A percentile compares a stretch with the other conserved stretches of the same genome.
Conservation (phyloP, 2,113 vertebrate genomes). For the Chinchilla lanigera region DNA sequence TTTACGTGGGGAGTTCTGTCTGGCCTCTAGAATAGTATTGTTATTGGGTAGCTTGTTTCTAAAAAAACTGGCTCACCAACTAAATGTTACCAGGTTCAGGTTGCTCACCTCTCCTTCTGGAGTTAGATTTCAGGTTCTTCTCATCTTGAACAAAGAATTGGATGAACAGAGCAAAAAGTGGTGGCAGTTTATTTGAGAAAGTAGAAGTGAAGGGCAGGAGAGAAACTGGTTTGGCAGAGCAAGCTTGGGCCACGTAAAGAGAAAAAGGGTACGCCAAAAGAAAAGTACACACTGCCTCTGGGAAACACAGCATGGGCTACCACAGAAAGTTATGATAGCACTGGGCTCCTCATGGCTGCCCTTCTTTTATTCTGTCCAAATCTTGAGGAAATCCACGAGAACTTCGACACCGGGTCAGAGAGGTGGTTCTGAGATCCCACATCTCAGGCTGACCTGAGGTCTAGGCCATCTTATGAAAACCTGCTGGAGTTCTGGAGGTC, state of each 20-base stretch:
- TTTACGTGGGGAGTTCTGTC: background rate
- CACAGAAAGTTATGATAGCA: background rate
- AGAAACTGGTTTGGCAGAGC: background rate
- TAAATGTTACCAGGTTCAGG: background rate
- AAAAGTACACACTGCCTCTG: background rate
- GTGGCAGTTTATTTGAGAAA: background rate
- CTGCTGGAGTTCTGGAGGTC: background rate
- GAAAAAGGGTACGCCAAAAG: background rate
- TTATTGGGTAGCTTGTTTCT: background rate
- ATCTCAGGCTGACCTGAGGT: background rate
- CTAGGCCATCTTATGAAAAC: background rate
- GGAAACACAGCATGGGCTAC: background rate
- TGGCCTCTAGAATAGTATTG: background rate
- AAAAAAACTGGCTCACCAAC: background rate
- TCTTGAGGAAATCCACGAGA: background rate
- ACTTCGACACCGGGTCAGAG: background rate
- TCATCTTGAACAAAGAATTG: background rate
- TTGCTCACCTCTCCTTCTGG: background rate
- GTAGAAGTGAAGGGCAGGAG: background rate
- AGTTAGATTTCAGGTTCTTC: background rate
- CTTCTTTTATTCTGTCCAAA: background rate
- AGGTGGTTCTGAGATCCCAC: background rate
- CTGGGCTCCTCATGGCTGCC: background rate
- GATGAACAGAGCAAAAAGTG: background rate
- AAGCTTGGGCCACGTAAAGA: background rate